phyloP scores from a whole-genome alignment of 2,888 invertebrate genomes.

The Harpalus rubripes region DNA sequence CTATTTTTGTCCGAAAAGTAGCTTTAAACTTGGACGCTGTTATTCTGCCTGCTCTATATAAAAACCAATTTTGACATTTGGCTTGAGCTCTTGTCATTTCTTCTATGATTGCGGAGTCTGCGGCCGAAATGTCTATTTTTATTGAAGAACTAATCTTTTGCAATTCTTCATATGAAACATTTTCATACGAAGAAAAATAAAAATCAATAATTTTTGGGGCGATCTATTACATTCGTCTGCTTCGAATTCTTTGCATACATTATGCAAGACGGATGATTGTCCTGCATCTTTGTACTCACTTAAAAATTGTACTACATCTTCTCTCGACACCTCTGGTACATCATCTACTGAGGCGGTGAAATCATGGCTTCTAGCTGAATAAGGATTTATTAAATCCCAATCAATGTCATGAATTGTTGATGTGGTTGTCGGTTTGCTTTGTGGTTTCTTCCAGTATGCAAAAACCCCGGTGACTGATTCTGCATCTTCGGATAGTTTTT shows the following conservation, averaged over 20 bases:
- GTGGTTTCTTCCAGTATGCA: slow-evolving; percentile 25
- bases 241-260: slow-evolving; percentile 4
- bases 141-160: neutral
- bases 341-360: neutral
- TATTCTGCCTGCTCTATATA: slow-evolving; percentile 25
- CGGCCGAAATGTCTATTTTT: neutral
- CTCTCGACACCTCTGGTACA: slow-evolving; percentile 6
- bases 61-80: neutral
- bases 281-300: slow-evolving; percentile 20
- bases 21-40: slow-evolving; percentile 28
- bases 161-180: neutral
- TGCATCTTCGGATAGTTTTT: neutral
- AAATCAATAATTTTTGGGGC: slow-evolving; percentile 10
- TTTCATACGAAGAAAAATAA: slow-evolving; percentile 20
- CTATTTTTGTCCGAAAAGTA: slow-evolving; percentile 3
- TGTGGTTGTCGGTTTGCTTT: neutral
- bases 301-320: slow-evolving; percentile 15
- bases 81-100: slow-evolving; percentile 13
- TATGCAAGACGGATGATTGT: slow-evolving; percentile 4
- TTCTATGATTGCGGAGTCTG: neutral
- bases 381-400: neutral
- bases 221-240: neutral
- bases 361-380: neutral
- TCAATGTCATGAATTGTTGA: slow-evolving; percentile 8
- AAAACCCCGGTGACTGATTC: slow-evolving; percentile 9